phyloP scores from a whole-genome alignment of 2,888 invertebrate genomes.

The Leucoma salicis region DNA sequence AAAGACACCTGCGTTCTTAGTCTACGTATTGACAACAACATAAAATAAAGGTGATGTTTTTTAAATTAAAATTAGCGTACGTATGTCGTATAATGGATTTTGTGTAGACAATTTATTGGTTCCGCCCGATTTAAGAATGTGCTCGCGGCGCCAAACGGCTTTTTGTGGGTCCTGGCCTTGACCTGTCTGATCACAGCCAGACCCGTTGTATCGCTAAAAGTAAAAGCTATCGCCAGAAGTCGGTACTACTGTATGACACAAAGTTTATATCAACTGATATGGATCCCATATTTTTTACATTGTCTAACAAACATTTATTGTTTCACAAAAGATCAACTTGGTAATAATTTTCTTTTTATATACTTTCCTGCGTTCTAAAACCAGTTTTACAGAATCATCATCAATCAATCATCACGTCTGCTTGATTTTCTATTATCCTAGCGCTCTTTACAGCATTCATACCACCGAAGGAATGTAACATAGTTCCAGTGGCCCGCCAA shows the following conservation, averaged over 20 bases:
- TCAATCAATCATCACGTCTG: too few relatives aligned
- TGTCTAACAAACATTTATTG: too few relatives aligned
- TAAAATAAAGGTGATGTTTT: conserved; percentile 26
- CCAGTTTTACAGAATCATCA: too few relatives aligned
- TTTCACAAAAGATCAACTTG: too few relatives aligned
- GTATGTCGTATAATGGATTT: conserved; percentile 38
- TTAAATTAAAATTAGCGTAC: neutral
- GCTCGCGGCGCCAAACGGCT: conserved; percentile 59
- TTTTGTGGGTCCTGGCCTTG: conserved; percentile 66
- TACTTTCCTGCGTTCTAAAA: too few relatives aligned
- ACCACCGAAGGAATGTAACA: too few relatives aligned
- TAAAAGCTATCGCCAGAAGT: conserved; percentile 73
- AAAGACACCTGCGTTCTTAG: conserved; percentile 38
- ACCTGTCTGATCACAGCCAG: conserved; percentile 60
- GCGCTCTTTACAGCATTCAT: too few relatives aligned
- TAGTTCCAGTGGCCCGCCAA: too few relatives aligned
- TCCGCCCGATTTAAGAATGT: conserved; percentile 52
- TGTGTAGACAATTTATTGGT: conserved; percentile 59
- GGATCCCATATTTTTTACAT: too few relatives aligned
- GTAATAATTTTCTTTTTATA: too few relatives aligned
- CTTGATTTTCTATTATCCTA: too few relatives aligned
- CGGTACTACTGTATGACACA: conserved; percentile 28
- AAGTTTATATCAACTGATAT: too few relatives aligned
- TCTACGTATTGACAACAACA: neutral
- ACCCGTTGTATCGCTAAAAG: conserved; percentile 68